Percentiles rank a stretch among this genome's conserved stretches.
Evolutionary conservation across 2,797 vertebrate genomes (phyloP).

Genomic region (Leucoraja ocellata): DNA sequence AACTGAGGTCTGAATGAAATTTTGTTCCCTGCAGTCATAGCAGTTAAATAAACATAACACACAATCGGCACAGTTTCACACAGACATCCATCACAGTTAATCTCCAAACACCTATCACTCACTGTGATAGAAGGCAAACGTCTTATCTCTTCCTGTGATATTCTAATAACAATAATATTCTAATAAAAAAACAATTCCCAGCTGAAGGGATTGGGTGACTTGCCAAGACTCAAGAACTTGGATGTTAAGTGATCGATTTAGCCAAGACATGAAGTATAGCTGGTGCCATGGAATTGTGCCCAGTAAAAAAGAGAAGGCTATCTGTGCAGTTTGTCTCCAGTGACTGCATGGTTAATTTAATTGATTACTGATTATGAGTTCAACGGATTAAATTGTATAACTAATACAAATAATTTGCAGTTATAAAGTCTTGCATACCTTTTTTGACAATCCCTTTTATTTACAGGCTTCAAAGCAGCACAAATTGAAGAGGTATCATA

Average conservation of each 20-base stretch:
- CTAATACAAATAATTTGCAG: background rate
- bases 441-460: background rate
- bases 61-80: too few relatives aligned
- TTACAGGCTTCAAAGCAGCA: conserved; percentile 83
- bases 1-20: too few relatives aligned
- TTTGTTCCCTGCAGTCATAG: too few relatives aligned
- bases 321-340: background rate
- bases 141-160: too few relatives aligned
- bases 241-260: background rate
- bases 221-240: background rate
- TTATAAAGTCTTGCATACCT: background rate
- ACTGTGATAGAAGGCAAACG: too few relatives aligned
- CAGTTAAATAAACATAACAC: too few relatives aligned
- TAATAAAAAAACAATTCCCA: background rate
- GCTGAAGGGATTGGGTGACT: background rate
- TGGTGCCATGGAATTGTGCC: background rate
- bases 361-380: background rate
- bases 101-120: too few relatives aligned
- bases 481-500: conserved; percentile 84
- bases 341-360: background rate
- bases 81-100: too few relatives aligned
- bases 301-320: background rate
- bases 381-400: too few relatives aligned
- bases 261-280: background rate
- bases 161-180: background rate